These are phyloP conservation scores for Drosophila nikananu DNA, from an alignment of 1,140 invertebrate species.

Conservation along the genomic window DNA sequence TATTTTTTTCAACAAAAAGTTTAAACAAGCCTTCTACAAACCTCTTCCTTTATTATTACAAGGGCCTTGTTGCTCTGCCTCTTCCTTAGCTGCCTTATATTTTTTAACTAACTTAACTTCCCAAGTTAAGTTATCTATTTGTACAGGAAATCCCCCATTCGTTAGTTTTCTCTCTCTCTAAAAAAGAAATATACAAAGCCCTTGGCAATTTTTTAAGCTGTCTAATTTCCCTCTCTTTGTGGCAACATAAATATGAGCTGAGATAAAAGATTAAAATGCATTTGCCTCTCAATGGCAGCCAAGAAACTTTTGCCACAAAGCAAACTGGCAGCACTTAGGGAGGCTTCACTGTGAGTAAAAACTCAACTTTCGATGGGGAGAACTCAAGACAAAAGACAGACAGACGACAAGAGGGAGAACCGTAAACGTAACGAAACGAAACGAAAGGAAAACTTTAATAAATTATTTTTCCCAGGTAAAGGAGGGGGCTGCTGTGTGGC, in stretches of 20 bases:
- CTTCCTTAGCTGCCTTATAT: neutral
- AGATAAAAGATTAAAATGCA: constrained; percentile 36
- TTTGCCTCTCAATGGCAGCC: constrained; percentile 23
- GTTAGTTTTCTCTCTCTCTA: neutral
- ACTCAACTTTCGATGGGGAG: constrained; percentile 16
- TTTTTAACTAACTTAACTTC: neutral
- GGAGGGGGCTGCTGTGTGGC: neutral
- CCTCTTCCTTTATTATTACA: too few relatives aligned
- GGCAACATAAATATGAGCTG: constrained; percentile 18
- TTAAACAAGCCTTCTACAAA: too few relatives aligned
- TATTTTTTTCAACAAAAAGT: too few relatives aligned
- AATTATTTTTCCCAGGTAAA: constrained; percentile 41
- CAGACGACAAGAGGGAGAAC: neutral
- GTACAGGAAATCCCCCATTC: neutral
- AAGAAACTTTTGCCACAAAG: constrained; percentile 2
- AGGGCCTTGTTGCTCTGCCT: too few relatives aligned
- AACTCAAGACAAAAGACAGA: constrained; percentile 26
- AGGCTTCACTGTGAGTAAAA: constrained; percentile 6
- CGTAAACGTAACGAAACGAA: constrained; percentile 1
- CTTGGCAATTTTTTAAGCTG: constrained; percentile 6
- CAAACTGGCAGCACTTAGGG: constrained; percentile 10
- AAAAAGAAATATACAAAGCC: neutral
- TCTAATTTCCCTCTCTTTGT: constrained; percentile 2
- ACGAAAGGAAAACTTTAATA: constrained; percentile 52
- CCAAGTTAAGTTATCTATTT: neutral